Base-by-base conservation (phyloP, 2,113 vertebrate species). In the Arvicanthis niloticus region DNA sequence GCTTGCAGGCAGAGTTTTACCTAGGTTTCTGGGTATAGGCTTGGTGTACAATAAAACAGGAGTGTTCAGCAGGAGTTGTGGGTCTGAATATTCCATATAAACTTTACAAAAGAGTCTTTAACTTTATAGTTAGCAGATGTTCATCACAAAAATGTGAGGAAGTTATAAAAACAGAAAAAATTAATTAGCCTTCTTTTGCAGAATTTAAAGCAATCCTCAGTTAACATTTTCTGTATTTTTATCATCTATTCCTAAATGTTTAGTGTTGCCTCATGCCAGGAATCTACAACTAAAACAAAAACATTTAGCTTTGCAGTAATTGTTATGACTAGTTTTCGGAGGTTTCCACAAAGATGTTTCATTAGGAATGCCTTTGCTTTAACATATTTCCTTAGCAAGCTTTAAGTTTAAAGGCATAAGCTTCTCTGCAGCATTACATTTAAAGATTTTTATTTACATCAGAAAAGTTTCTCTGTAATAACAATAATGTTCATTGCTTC, bases 161-260 rank as follows among this genome's bases (percentile, higher is more conserved):
- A 67, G 15, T 58, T 19, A 58, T 1, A 84, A 90, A 94, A 91
- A 11, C 4, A 51, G 3, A 70, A 19, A 75, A 93, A 65, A 58
- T 37, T 5, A 53, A 65, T 48, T 37, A 93, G 51, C 0, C 7
- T 77, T 85, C 22, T 3, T 40, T 3, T 45, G 5, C 5, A 91
- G 56, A 84, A 85, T 26, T 67, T 15, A 58, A 94, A 96, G 51
- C 40, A 86, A 40, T 70, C 4, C 24, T 48, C 17, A 81, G 22
- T 53, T 93, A 84, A 78, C 42, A 77, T 67, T 91, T 70, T 77
- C 31, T 42, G 17, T 65, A 42, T 40, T 86, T 95, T 58, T 90
- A 76, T 78, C 7, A 65, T 24, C 16, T 1, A 34, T 93, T 24
- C 53, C 48, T 67, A 96, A 93, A 77, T 58, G 4, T 6, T 76